These are phyloP conservation scores for Lydus trimaculatus DNA, from an alignment of 2,888 invertebrate genomes.

Conservation along the genomic window DNA sequence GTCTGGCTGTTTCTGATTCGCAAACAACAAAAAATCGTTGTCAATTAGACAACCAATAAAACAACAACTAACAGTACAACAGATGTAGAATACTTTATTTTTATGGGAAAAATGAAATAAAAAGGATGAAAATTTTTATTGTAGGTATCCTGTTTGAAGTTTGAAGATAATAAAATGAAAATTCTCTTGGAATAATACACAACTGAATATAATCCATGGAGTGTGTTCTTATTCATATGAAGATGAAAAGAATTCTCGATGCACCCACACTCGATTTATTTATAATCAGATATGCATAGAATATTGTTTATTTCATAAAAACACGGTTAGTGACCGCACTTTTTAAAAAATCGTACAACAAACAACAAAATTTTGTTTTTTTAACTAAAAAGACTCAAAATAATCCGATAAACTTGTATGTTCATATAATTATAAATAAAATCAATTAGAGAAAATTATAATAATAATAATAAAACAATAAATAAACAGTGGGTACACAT, in stretches of 20 bases:
- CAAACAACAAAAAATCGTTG: no score
- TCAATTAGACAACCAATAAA: neutral
- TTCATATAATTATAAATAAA: neutral
- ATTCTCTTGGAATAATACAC: neutral
- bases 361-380: neutral
- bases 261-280: conserved; percentile 3
- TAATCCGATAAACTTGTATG: no score
- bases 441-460: neutral
- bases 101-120: no score
- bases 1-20: no score
- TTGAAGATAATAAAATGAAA: no score
- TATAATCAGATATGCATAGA: neutral
- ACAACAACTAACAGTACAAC: no score
- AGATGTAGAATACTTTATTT: no score
- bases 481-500: neutral
- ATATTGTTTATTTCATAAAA: neutral
- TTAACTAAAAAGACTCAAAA: neutral
- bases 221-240: neutral
- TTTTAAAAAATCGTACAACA: neutral
- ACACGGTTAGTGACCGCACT: neutral
- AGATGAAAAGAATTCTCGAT: neutral
- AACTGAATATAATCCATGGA: neutral
- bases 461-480: neutral
- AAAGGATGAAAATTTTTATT: no score
- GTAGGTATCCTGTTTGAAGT: no score